Percentiles rank a stretch among this genome's conserved stretches.
phyloP scores from a whole-genome alignment of 1,140 invertebrate genomes.

The Zaprionus capensis region DNA sequence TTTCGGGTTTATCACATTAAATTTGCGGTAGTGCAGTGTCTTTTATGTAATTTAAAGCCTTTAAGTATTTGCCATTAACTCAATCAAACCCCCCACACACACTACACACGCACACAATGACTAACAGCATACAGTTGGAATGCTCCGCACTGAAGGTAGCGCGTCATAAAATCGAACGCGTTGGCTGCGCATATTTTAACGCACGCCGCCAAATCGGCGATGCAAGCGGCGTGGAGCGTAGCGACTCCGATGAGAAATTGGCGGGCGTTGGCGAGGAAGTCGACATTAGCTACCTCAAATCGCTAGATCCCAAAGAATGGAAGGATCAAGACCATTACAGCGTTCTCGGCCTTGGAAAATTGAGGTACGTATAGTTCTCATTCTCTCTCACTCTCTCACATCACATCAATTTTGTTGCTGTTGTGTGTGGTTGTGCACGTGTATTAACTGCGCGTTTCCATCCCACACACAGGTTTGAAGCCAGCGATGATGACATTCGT shows the following conservation, averaged over 20 bases:
- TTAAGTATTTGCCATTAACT: slow-evolving; percentile 17
- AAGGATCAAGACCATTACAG: slow-evolving; percentile 99
- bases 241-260: slow-evolving; percentile 74
- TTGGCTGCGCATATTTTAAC: slow-evolving; percentile 71
- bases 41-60: slow-evolving; percentile 45
- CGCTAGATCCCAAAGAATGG: slow-evolving; percentile 98
- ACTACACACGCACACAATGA: slow-evolving; percentile 39
- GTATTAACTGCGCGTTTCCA: slow-evolving; percentile 14
- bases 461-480: slow-evolving; percentile 85
- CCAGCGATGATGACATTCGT: slow-evolving; percentile 96
- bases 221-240: slow-evolving; percentile 64
- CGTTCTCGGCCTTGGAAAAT: slow-evolving; percentile 93
- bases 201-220: slow-evolving; percentile 69
- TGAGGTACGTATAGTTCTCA: slow-evolving; percentile 85
- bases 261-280: slow-evolving; percentile 87
- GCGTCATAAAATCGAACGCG: slow-evolving; percentile 87
- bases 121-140: slow-evolving; percentile 57
- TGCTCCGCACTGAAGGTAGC: slow-evolving; percentile 62
- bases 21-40: slow-evolving; percentile 47
- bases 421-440: slow-evolving; percentile 10
- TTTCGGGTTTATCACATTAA: slow-evolving; percentile 40
- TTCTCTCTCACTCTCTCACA: not conserved
- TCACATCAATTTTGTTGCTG: not conserved
- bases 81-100: slow-evolving; percentile 8
- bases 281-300: slow-evolving; percentile 93